Conservation (phyloP, 2,113 vertebrate genomes). For the Cebidichthys violaceus region DNA sequence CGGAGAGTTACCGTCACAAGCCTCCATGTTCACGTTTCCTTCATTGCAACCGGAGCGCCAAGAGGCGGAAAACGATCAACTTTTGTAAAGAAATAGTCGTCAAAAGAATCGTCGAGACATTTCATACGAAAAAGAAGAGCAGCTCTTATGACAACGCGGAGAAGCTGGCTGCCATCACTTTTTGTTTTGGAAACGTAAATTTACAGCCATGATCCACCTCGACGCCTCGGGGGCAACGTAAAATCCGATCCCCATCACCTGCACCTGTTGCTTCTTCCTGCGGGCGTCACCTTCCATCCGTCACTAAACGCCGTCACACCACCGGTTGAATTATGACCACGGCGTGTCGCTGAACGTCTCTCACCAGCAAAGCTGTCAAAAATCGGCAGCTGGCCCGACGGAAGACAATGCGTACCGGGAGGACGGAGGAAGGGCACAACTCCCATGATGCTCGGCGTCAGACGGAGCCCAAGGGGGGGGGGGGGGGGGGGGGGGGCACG, state of each 20-base stretch:
- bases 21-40: too few relatives aligned
- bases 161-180: background rate
- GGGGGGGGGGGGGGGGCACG: too few relatives aligned
- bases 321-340: background rate
- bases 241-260: slow-evolving; percentile 6
- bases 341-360: background rate
- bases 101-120: too few relatives aligned
- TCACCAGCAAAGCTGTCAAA: background rate
- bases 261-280: slow-evolving; percentile 33
- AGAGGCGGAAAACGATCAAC: too few relatives aligned
- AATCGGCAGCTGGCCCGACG: background rate
- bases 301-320: background rate
- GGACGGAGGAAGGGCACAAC: background rate
- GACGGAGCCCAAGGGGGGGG: too few relatives aligned
- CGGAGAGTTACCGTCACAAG: too few relatives aligned
- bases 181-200: slow-evolving; percentile 30
- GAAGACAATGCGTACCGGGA: background rate
- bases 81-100: too few relatives aligned
- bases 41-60: too few relatives aligned
- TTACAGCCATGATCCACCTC: background rate
- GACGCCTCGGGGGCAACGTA: background rate
- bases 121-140: too few relatives aligned
- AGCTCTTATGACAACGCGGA: background rate
- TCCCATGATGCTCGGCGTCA: background rate
- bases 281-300: slow-evolving; percentile 25